These are phyloP conservation scores for Cyclura pinguis DNA, from an alignment of 2,797 vertebrate genomes.

Conservation along the genomic window DNA sequence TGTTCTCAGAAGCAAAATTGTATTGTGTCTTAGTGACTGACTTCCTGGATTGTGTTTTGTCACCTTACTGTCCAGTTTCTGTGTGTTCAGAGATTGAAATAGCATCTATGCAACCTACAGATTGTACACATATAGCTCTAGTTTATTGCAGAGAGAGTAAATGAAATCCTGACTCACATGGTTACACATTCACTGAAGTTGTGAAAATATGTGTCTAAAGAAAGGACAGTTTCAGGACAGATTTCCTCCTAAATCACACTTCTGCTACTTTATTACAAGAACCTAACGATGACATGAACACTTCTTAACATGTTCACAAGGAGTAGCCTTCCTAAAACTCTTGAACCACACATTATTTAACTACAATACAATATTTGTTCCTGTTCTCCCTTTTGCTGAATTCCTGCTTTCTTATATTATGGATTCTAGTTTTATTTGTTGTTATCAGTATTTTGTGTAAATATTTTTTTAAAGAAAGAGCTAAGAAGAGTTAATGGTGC, in stretches of 20 bases:
- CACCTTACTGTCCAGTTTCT: neutral
- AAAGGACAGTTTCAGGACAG: neutral
- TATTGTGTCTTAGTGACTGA: too few species aligned
- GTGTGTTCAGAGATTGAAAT: neutral
- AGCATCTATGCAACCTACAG: neutral
- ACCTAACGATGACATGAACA: neutral
- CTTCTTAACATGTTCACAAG: neutral
- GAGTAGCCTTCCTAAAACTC: neutral
- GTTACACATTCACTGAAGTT: neutral
- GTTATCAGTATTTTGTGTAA: neutral
- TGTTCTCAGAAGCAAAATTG: neutral
- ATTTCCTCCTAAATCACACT: neutral
- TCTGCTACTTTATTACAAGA: neutral
- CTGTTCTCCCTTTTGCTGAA: neutral
- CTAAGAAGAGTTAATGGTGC: constrained; percentile 7
- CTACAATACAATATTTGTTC: neutral
- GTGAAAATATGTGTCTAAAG: neutral
- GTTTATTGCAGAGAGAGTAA: neutral
- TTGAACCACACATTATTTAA: neutral
- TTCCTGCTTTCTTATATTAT: neutral
- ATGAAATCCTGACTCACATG: neutral
- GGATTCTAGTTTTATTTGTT: neutral
- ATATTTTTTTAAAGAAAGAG: neutral
- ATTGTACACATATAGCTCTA: neutral
- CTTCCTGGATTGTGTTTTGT: neutral